Evolutionary conservation across 1,140 invertebrate genomes (phyloP), one percentile per base, ranked within the genome.

Genomic region (Chionoecetes opilio): DNA sequence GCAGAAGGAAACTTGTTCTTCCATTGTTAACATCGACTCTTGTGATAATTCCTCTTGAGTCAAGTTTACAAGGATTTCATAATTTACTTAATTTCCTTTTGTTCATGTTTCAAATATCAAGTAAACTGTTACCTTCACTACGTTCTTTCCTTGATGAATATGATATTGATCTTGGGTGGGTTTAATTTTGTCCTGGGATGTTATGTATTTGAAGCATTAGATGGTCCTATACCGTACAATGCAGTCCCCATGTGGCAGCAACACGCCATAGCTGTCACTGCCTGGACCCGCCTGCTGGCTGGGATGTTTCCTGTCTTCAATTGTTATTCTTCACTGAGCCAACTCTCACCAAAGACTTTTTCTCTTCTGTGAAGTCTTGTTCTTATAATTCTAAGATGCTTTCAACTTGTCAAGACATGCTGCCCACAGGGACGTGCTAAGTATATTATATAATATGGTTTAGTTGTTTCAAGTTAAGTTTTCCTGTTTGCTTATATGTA

Each of bases 31-130:
- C 89, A 75, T 91, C 29, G 41, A 75, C 26, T 34, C 21, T 17
- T 91, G 89, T 91, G 89, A 91, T 91, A 91, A 91, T 21, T 38
- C n/a, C 35, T 29, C 29, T 75, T 75, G 63, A 75, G 31, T 91
- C 53, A 91, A 26, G n/a, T 91, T 34, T 32, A 29, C 31, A 75
- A 53, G 46, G 53, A 11, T 35, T 21, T 21, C 8, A 31, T 34
- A 75, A 11, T 91, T 34, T 29, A 11, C 9, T 75, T n/a, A 9
- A 53, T 91, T 75, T 75, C 63, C n/a, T n/a, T 75, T n/a, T 5
- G 63, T n/a, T 75, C 26, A 75, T 26, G 63, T n/a, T 75, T 75
- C n/a, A 75, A n/a, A 26, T 26, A 75, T 75, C 63, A 75, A 21
- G 63, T 75, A 1, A n/a, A n/a, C 63, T 75, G 53, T 26, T 63